Evolutionary conservation across 2,888 invertebrate species (phyloP).

Genomic region (Cosmia trapezina): DNA sequence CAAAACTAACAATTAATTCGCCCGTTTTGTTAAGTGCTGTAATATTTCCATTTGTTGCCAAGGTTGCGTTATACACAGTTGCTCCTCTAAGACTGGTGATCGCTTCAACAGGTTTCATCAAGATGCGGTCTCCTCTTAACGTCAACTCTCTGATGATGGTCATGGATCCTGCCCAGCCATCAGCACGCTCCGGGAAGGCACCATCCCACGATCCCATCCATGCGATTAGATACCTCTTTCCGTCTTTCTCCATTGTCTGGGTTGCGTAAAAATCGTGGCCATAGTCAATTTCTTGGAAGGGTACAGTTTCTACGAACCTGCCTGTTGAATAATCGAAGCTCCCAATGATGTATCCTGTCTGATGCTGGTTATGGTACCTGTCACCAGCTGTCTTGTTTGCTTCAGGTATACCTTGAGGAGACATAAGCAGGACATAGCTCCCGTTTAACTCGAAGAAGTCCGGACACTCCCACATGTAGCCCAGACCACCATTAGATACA

Average conservation of each 20-base stretch:
- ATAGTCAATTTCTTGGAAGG: slow-evolving; percentile 85
- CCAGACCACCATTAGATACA: slow-evolving; percentile 78
- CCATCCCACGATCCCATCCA: slow-evolving; percentile 88
- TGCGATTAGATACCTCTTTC: slow-evolving; percentile 79
- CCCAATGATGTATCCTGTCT: slow-evolving; percentile 85
- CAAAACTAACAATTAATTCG: slow-evolving; percentile 76
- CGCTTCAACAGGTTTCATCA: slow-evolving; percentile 79
- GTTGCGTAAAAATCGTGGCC: slow-evolving; percentile 88
- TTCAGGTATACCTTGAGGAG: slow-evolving; percentile 81
- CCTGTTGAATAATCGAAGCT: slow-evolving; percentile 81
- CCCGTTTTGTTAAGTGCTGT: slow-evolving; percentile 71
- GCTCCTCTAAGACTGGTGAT: slow-evolving; percentile 73
- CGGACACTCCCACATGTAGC: slow-evolving; percentile 89
- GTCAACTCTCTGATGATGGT: slow-evolving; percentile 82
- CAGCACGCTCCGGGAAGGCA: slow-evolving; percentile 76
- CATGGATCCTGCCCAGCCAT: slow-evolving; percentile 86
- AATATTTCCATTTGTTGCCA: slow-evolving; percentile 52
- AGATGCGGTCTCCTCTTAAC: slow-evolving; percentile 72
- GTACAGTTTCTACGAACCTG: slow-evolving; percentile 72
- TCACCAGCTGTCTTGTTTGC: slow-evolving; percentile 76
- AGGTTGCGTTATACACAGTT: slow-evolving; percentile 58
- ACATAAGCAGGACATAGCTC: slow-evolving; percentile 83
- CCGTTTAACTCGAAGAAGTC: slow-evolving; percentile 86
- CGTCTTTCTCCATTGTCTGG: slow-evolving; percentile 80
- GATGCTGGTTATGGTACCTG: slow-evolving; percentile 80